Evolutionary conservation across 2,888 invertebrate species (phyloP), one percentile per base, ranked within the genome.

Genomic region (Microplitis manilae): DNA sequence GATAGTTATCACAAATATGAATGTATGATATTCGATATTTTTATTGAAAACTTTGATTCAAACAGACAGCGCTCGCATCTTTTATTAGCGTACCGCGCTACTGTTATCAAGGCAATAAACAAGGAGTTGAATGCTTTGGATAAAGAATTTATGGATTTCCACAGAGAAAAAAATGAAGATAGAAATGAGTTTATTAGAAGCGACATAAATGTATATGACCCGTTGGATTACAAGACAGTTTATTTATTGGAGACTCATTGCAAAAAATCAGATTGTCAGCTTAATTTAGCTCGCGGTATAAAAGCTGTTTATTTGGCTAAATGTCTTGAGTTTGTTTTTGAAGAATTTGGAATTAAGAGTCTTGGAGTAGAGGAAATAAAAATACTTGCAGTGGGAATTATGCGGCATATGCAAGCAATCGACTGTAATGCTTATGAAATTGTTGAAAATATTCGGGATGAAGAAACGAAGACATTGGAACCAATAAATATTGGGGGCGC

Each of bases 381-480:
- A 7, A 77, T 84, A 2, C 79, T 90, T 8, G 88, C 90, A 1
- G 85, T 86, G 20, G 84, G 86, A 13, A 84, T 90, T 68, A 85
- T 91, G 4, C 88, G 89, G 8, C 90, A 90, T 77, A 86, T 91
- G 76, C 91, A 91, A 79, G 87, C 90, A 8, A 87, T 90, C 40
- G 89, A 90, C 70, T 91, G 91, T 81, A 91, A 91, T 81, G 91
- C 91, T 38, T 91, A 91, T 75, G 91, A 91, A 79, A 90, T 91
- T 30, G 88, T 88, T n/a, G 90, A 90, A 78, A 87, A 88, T 77
- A 77, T 83, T 7, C 82, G 85, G 13, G 82, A 89, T 73, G 75
- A 83, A 7, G 61, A 79, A 1, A 85, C 84, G 4, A 86, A 83
- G 74, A 81, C 86, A 17, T 87, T 85, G 84, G 87, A 89, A 71